These are phyloP conservation scores for Gibbula magus DNA, from an alignment of 2,888 invertebrate species.

Conservation along the genomic window DNA sequence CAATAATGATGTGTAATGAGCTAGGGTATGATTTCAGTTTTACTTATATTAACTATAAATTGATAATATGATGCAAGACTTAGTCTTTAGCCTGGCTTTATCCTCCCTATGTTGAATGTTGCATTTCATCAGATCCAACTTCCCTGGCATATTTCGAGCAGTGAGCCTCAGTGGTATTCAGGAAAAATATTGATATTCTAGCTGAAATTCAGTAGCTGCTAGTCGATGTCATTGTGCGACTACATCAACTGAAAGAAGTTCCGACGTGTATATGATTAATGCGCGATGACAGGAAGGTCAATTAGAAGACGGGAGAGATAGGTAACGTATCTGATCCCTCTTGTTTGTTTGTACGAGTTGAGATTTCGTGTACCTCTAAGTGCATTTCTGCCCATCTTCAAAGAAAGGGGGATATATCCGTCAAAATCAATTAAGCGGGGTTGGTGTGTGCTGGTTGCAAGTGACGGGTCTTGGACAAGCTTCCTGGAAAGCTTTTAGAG, in stretches of 20 bases:
- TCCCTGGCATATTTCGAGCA: no score
- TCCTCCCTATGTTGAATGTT: no score
- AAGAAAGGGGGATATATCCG: neutral
- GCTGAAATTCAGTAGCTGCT: no score
- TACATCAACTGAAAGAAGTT: neutral
- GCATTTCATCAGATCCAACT: no score
- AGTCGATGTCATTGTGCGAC: no score
- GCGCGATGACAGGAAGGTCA: neutral
- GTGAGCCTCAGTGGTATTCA: no score
- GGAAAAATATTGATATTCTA: no score
- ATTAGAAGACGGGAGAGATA: neutral
- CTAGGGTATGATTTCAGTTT: no score
- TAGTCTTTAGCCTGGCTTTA: no score
- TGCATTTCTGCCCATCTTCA: neutral
- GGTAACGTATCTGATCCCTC: neutral
- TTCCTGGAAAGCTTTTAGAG: conserved; percentile 1
- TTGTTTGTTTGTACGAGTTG: neutral
- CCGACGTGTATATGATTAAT: neutral
- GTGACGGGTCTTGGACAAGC: neutral
- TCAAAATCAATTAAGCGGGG: conserved; percentile 4
- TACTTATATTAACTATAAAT: no score
- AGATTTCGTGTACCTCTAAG: neutral
- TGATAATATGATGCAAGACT: no score
- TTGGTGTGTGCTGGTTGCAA: neutral
- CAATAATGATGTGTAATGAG: no score